phyloP scores from a whole-genome alignment of 2,797 vertebrate species.

The Diceros bicornis region DNA sequence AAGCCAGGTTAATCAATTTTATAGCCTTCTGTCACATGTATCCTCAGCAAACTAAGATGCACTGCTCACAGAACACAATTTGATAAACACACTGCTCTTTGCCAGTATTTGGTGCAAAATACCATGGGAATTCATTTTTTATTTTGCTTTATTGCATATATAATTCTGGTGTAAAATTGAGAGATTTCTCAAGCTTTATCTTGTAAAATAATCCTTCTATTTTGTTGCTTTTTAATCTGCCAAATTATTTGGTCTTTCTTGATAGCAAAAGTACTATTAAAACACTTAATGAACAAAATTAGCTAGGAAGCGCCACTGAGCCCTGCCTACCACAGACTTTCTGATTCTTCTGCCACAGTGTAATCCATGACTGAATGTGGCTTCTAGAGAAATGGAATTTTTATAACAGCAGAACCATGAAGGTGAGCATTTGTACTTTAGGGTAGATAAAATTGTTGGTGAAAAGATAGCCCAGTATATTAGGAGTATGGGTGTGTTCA shows the following conservation, averaged over 20 bases:
- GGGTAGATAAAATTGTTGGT: slow-evolving; percentile 84
- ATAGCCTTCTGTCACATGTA: slow-evolving; percentile 82
- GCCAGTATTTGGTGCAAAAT: slow-evolving; percentile 15
- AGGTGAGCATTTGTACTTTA: slow-evolving; percentile 85
- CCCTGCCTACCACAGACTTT: slow-evolving; percentile 65
- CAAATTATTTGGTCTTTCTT: slow-evolving; percentile 86
- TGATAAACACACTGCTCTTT: slow-evolving; percentile 37
- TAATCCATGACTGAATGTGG: slow-evolving; percentile 83
- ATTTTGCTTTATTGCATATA: slow-evolving; percentile 86
- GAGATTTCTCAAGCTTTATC: slow-evolving; percentile 85
- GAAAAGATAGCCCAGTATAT: slow-evolving; percentile 52
- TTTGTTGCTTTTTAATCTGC: slow-evolving; percentile 86
- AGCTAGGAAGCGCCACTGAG: slow-evolving; percentile 77
- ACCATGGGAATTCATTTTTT: slow-evolving; percentile 11
- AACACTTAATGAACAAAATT: slow-evolving; percentile 85
- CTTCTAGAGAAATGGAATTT: slow-evolving; percentile 86
- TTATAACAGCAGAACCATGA: slow-evolving; percentile 79
- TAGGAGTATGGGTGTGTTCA: slow-evolving; percentile 80
- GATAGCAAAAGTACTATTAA: slow-evolving; percentile 87
- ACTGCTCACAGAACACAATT: background rate
- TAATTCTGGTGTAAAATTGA: slow-evolving; percentile 85
- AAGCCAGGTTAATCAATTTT: slow-evolving; percentile 70
- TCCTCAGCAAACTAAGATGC: slow-evolving; percentile 66
- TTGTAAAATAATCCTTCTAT: slow-evolving; percentile 88
- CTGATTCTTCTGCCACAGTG: slow-evolving; percentile 31